These are phyloP conservation scores for Elephas maximus DNA, from an alignment of 2,113 vertebrate genomes.

Conservation along the genomic window DNA sequence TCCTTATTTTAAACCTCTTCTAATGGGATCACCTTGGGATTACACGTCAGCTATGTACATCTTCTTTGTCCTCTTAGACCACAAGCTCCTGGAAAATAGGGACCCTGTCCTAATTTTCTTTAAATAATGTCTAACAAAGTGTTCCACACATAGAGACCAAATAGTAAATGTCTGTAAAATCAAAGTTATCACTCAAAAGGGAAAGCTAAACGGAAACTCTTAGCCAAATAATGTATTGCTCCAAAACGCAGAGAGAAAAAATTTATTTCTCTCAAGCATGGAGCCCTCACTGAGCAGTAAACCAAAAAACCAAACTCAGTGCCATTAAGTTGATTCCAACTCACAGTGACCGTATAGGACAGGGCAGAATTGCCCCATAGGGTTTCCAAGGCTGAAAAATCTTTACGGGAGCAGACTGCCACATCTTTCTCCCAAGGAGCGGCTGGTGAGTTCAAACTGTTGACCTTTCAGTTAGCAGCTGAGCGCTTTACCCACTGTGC, in stretches of 20 bases:
- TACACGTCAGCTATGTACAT: neutral
- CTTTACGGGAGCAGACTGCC: too few species aligned
- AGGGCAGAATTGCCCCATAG: too few species aligned
- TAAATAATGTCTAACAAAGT: neutral
- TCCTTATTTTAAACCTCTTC: slow-evolving; percentile 2
- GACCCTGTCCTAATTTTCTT: neutral
- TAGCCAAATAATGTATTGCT: slow-evolving; percentile 36
- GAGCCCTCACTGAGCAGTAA: neutral
- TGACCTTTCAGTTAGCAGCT: too few species aligned
- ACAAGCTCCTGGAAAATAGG: neutral
- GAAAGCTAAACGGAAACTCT: slow-evolving; percentile 15
- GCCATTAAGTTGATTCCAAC: too few species aligned
- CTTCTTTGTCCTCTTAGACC: neutral
- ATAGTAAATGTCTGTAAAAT: slow-evolving; percentile 21
- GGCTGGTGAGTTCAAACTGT: too few species aligned
- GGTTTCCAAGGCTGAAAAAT: too few species aligned
- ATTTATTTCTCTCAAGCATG: neutral
- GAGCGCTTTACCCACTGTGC: too few species aligned
- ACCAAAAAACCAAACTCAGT: too few species aligned
- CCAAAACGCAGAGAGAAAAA: slow-evolving; percentile 45
- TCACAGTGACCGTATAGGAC: too few species aligned
- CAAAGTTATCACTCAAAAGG: slow-evolving; percentile 31
- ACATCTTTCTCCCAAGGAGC: too few species aligned
- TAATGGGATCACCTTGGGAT: neutral
- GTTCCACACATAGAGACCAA: neutral